Evolutionary conservation across 2,113 vertebrate species (phyloP), one percentile per base, ranked within the genome.

Genomic region (Poeciliopsis prolifica): DNA sequence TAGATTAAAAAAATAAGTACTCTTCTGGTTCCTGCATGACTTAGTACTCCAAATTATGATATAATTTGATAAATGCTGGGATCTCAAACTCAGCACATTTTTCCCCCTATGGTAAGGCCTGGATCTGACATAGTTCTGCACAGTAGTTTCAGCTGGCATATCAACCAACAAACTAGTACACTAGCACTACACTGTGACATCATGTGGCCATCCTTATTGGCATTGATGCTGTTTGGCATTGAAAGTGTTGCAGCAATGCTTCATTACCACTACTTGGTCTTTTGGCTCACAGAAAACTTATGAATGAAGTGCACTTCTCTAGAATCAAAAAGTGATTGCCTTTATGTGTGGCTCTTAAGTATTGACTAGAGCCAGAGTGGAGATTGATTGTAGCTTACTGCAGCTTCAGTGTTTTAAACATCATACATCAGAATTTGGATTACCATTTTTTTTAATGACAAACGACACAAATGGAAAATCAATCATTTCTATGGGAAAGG

Each of bases 181-280:
- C 31, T 33, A 35, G 35, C 35, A 37, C 35, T 37, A 37, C 35
- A 37, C 35, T 37, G 35, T 37, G 35, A 37, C 35, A 37, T 37
- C 35, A 37, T 37, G 35, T 37, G 35, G 35, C 35, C 35, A 12
- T 37, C 72, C 71, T 28, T 51, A 37, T 9, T 37, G 35, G 35
- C 65, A 10, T 58, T 74, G 54, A 70, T 31, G 61, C 61, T 84
- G 70, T 80, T 64, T 35, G 78, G 75, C 79, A 74, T 65, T 78
- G 64, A 51, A 63, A 80, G 82, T 51, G 68, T 68, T 84, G 78
- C 86, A 72, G 83, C 85, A 90, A 90, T 78, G 72, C 65, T 86
- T 58, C 66, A 24, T 77, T 26, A 15, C 11, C 30, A 35, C 69
- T 70, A 67, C 81, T 75, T 84, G 75, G 61, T 81, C 33, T 40